These are phyloP conservation scores for Hypena proboscidalis DNA, from an alignment of 2,888 invertebrate genomes.

Conservation along the genomic window DNA sequence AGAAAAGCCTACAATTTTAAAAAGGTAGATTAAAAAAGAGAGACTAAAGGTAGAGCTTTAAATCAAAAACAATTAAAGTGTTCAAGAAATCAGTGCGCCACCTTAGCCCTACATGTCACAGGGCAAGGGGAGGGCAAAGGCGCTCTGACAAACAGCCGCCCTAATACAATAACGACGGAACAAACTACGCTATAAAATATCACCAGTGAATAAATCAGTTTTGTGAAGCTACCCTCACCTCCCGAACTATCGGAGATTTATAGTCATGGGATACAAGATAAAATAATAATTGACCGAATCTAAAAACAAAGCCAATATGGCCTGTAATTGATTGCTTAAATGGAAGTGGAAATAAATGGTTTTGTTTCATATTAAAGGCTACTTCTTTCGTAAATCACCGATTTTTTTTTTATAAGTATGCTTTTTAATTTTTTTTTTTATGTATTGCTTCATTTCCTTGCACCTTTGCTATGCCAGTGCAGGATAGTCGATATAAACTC, in stretches of 20 bases:
- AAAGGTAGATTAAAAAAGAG: too few species aligned
- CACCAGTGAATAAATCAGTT: constrained; percentile 87
- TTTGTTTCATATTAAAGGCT: too few species aligned
- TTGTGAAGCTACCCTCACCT: constrained; percentile 72
- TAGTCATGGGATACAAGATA: constrained; percentile 75
- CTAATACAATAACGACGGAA: constrained; percentile 89
- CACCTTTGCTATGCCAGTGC: too few species aligned
- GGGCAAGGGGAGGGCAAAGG: constrained; percentile 51
- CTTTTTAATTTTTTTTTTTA: too few species aligned
- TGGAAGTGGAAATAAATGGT: too few species aligned
- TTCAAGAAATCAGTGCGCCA: constrained; percentile 27
- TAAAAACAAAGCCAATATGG: constrained; percentile 38
- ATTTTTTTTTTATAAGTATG: too few species aligned
- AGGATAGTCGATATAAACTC: too few species aligned
- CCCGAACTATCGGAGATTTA: constrained; percentile 75
- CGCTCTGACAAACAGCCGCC: constrained; percentile 82
- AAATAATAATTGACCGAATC: constrained; percentile 75
- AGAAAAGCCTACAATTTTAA: too few species aligned
- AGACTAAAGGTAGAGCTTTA: constrained; percentile 11
- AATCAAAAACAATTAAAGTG: constrained; percentile 36
- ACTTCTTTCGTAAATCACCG: too few species aligned
- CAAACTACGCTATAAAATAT: constrained; percentile 88
- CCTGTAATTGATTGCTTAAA: constrained; percentile 4
- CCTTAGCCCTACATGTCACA: constrained; percentile 22
- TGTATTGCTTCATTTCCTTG: too few species aligned